Conservation (phyloP, 2,888 invertebrate genomes). For the Drosophila hamatofila region DNA sequence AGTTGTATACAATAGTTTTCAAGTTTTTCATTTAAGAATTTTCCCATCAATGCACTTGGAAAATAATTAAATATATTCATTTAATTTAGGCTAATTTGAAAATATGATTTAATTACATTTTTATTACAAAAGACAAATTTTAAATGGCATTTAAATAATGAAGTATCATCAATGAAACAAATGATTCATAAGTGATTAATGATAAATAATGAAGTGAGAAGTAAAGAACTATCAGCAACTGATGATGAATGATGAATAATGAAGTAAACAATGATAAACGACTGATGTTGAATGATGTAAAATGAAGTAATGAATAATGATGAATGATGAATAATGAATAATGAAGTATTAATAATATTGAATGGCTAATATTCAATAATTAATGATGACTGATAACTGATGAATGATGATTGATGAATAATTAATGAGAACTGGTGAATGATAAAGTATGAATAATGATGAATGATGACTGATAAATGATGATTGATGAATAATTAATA, state of each 20-base stretch:
- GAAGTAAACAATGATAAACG: background rate
- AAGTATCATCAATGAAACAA: no score
- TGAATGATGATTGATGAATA: background rate
- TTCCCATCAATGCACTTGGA: background rate
- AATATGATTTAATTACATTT: no score
- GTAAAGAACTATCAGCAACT: no score
- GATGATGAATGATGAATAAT: background rate
- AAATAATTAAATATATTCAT: background rate
- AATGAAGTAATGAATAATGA: background rate
- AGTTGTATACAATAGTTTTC: background rate
- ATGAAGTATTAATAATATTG: background rate
- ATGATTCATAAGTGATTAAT: no score
- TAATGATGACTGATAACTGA: background rate
- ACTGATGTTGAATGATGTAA: background rate
- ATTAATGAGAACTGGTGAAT: background rate
- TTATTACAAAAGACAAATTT: no score
- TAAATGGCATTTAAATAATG: no score
- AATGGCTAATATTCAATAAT: no score
- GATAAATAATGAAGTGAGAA: no score
- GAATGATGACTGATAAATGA: background rate
- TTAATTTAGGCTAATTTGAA: background rate
- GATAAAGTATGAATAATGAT: background rate
- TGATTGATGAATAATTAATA: no score
- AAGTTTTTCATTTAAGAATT: background rate
- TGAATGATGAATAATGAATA: background rate